A percentile compares a stretch with the other conserved stretches of the same genome.
Conservation (phyloP, 2,797 vertebrate species). For the Melanogrammus aeglefinus region DNA sequence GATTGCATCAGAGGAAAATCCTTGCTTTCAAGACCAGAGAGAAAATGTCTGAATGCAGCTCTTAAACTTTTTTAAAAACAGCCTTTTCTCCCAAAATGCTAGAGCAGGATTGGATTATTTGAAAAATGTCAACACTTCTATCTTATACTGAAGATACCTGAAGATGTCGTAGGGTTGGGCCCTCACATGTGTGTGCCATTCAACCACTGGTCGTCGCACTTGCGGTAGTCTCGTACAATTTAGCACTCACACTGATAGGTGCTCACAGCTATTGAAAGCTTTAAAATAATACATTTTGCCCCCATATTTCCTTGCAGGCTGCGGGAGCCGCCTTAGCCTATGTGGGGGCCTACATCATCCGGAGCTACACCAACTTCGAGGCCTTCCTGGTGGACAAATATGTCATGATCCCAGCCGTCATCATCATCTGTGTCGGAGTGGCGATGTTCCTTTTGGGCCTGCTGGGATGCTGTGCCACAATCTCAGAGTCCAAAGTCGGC, state of each 20-base stretch:
- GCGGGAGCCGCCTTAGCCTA: slow-evolving; percentile 78
- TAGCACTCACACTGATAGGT: not conserved
- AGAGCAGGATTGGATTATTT: too few species aligned
- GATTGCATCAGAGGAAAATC: not conserved
- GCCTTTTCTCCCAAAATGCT: too few species aligned
- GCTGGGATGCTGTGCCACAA: slow-evolving; percentile 82
- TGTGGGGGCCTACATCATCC: slow-evolving; percentile 75
- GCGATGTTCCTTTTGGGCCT: slow-evolving; percentile 80
- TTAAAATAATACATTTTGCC: not conserved
- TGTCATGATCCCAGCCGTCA: slow-evolving; percentile 69
- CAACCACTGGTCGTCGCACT: too few species aligned
- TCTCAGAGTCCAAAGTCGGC: slow-evolving; percentile 81
- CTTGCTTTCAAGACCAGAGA: not conserved
- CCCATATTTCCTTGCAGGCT: slow-evolving; percentile 61
- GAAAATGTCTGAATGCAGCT: too few species aligned
- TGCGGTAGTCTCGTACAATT: too few species aligned
- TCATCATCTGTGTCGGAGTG: slow-evolving; percentile 71
- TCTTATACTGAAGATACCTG: not conserved
- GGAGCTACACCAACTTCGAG: slow-evolving; percentile 72
- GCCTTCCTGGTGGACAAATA: slow-evolving; percentile 75
- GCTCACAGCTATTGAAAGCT: not conserved
- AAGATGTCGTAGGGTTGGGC: not conserved
- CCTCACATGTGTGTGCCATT: too few species aligned
- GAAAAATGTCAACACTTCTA: too few species aligned
- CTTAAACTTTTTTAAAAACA: too few species aligned